A percentile compares a stretch with the other conserved stretches of the same genome.
Evolutionary conservation across 2,797 vertebrate genomes (phyloP).

Genomic region (Lagodon rhomboides): DNA sequence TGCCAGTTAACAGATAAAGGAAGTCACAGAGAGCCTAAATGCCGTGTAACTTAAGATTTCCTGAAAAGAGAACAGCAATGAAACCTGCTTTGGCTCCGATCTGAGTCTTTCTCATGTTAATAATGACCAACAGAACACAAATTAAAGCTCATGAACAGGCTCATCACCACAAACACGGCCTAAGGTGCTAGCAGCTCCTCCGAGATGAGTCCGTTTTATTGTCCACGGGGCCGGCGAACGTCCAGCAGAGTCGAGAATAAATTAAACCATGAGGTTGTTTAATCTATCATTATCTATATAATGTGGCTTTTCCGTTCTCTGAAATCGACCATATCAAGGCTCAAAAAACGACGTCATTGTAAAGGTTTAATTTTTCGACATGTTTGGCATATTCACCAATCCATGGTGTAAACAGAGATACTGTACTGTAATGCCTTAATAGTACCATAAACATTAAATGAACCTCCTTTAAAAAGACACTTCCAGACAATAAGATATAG

Average conservation of each 20-base stretch:
- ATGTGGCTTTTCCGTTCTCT: conserved; percentile 39
- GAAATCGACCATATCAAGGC: conserved; percentile 38
- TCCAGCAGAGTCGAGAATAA: conserved; percentile 30
- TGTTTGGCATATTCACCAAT: conserved; percentile 64
- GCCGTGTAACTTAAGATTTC: conserved; percentile 6
- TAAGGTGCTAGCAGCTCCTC: conserved; percentile 41
- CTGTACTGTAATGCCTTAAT: conserved; percentile 83
- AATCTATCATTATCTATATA: conserved; percentile 15
- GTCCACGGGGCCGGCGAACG: conserved; percentile 14
- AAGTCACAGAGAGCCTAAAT: conserved; percentile 19
- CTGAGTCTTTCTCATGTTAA: conserved; percentile 24
- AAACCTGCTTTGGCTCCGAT: not conserved
- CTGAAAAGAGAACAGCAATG: not conserved
- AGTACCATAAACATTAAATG: conserved; percentile 70
- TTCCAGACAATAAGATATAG: conserved; percentile 43
- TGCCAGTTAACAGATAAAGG: conserved; percentile 23
- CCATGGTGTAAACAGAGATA: conserved; percentile 70
- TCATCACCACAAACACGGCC: conserved; percentile 30
- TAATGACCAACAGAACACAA: conserved; percentile 21
- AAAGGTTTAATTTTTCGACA: conserved; percentile 43
- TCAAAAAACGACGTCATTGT: conserved; percentile 23
- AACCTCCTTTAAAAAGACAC: conserved; percentile 55
- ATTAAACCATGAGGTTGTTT: conserved; percentile 38
- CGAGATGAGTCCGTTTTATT: conserved; percentile 26
- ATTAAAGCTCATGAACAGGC: conserved; percentile 19